A percentile compares a stretch with the other conserved stretches of the same genome.
Conservation (phyloP, 2,113 vertebrate species). For the Hemiprocne comata region DNA sequence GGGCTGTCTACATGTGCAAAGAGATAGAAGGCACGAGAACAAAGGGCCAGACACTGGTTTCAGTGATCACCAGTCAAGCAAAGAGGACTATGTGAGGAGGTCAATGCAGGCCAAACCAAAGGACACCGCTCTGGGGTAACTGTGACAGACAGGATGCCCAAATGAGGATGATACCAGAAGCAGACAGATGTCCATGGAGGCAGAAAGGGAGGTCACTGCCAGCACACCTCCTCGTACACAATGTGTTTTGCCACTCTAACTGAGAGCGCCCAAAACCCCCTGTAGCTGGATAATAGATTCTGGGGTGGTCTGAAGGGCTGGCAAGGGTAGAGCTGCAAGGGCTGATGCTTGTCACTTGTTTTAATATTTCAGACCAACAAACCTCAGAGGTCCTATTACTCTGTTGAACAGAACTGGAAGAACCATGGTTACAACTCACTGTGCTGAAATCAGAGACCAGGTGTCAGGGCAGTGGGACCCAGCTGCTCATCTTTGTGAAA, state of each 20-base stretch:
- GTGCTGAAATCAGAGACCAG: not conserved
- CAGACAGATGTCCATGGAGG: not conserved
- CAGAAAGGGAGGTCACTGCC: slow-evolving; percentile 19
- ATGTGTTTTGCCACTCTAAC: not conserved
- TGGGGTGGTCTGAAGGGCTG: not conserved
- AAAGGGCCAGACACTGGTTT: not conserved
- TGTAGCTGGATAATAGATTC: not conserved
- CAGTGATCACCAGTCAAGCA: not conserved
- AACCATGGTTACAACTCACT: not conserved
- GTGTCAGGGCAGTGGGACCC: not conserved
- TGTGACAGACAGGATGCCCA: not conserved
- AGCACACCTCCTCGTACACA: not conserved
- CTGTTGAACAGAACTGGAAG: not conserved
- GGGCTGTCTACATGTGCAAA: not conserved
- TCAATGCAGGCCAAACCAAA: not conserved
- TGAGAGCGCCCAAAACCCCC: not conserved
- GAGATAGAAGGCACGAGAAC: not conserved
- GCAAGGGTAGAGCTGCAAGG: not conserved
- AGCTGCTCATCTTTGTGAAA: not conserved
- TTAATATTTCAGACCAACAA: not conserved
- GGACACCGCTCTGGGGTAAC: not conserved
- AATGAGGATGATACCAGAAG: not conserved
- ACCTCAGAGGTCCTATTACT: not conserved
- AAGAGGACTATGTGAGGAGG: not conserved
- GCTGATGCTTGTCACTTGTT: not conserved